A percentile compares a stretch with the other conserved stretches of the same genome.
Conservation (phyloP, 2,888 invertebrate species). For the Torymus auratus region DNA sequence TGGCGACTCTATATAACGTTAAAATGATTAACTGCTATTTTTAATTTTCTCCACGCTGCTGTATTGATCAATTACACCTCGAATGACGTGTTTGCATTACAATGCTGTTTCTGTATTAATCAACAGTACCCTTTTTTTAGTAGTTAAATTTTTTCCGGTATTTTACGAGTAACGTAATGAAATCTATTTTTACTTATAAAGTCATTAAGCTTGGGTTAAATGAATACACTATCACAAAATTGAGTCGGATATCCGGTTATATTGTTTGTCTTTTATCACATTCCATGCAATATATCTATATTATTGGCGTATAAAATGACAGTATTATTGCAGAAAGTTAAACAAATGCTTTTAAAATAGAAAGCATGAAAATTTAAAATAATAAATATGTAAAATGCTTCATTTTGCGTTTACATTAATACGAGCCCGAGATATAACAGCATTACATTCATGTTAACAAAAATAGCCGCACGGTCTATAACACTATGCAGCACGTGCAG, state of each 20-base stretch:
- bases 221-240: too few species aligned
- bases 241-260: too few species aligned
- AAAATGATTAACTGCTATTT: constrained; percentile 4
- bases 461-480: constrained; percentile 24
- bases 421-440: not conserved
- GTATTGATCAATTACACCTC: not conserved
- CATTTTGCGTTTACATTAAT: not conserved
- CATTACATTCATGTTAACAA: constrained; percentile 2
- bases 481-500: not conserved
- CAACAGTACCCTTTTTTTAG: not conserved
- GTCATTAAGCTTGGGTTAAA: too few species aligned
- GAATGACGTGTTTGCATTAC: not conserved
- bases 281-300: too few species aligned
- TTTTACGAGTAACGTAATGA: too few species aligned
- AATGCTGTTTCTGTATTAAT: not conserved
- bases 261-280: too few species aligned
- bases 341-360: too few species aligned
- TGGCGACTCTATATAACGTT: not conserved
- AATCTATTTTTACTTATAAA: too few species aligned
- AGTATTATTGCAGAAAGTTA: too few species aligned
- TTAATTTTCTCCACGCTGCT: not conserved
- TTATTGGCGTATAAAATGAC: too few species aligned
- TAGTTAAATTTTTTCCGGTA: not conserved
- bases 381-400: too few species aligned
- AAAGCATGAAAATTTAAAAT: too few species aligned